Base-by-base conservation (phyloP, 2,113 vertebrate species). In the Xenus cinereus region DNA sequence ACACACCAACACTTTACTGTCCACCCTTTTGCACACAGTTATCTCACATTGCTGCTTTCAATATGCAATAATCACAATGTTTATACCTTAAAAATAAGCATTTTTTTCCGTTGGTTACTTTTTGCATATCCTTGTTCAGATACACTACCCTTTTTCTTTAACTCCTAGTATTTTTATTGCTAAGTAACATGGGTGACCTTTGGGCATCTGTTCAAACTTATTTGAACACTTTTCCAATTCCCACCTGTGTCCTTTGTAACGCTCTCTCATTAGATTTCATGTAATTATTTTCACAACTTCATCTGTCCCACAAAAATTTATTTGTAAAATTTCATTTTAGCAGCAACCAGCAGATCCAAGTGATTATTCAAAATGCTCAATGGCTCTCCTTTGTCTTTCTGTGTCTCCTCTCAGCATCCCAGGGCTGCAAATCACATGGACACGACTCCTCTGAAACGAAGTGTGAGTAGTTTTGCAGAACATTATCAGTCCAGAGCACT, bases 121-220 rank as follows among this genome's bases (percentile, higher is more conserved):
- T 95, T 94, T 95, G 69, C 54, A 56, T 87, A 83, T 64, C 79
- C 62, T 73, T 86, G 60, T 63, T 90, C 67, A 84, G 43, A 83
- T 19, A 81, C 2, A 24, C 72, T 54, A 64, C 18, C 35, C 28
- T 27, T 93, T 84, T 45, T 26, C 48, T 95, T 95, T 95, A 84
- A 66, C 46, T 94, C 46, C 33, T 53, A 57, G 71, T 63, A 81
- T 90, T 81, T 94, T 66, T 63, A 84, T 66, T 94, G 91, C 71
- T 77, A n/a, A 67, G 79, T 94, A 93, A 92, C 16, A 5, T 7
- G 32, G 33, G 32, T 90, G 94, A 93, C 87, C n/a, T 86, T 94
- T 78, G 68, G 90, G 89, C 90, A 75, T 54, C 69, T 95, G 93
- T 67, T 97, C 93, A 91, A 94, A 53, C 13, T 91, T 9, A 62